Base-by-base conservation (phyloP, 92 coral and sea anemone genomes). In the Phenganax marumi region DNA sequence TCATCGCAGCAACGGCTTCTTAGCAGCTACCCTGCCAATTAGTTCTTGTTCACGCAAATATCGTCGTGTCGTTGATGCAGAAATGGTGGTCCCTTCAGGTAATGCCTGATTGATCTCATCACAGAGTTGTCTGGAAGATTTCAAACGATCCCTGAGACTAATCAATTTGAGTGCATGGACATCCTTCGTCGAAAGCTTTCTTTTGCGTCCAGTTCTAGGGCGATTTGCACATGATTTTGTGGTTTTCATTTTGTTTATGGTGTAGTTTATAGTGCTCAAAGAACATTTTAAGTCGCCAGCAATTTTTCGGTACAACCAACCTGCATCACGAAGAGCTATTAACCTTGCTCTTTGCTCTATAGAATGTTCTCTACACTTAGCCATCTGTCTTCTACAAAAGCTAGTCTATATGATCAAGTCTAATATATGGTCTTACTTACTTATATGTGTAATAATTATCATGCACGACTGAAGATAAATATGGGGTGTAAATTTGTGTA, bases 91-190 rank as follows among this genome's bases (percentile, higher is more conserved):
- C 16, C 18, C 61, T 54, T 54, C 16, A n/a, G 61, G 61, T 6
- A 54, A 54, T 54, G 61, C 61, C 18, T 54, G 61, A 54, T 54
- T 54, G 61, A 54, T 54, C 61, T 54, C 61, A 54, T 54, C 61
- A 55, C 61, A 55, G 61, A 55, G 61, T 55, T 55, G 61, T 55
- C 18, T 55, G 61, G 61, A 55, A 55, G 61, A 55, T n/a, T 55
- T 55, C 18, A 8, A 12, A 55, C 61, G 61, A 55, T n/a, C 61
- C 18, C 7, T 3, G 61, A 55, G 61, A 33, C 43, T 33, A 33
- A 5, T 33, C 43, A 33, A 33, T 33, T 33, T 33, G 43, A 33
- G 5, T 33, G 61, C 61, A 55, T 55, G 61, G 18, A 55, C 61
- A 55, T 55, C 61, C 61, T 55, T 55, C 18, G 2, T 55, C 7